A percentile compares a stretch with the other conserved stretches of the same genome.
Evolutionary conservation across 2,113 vertebrate genomes (phyloP).

Genomic region (Archocentrus centrarchus): DNA sequence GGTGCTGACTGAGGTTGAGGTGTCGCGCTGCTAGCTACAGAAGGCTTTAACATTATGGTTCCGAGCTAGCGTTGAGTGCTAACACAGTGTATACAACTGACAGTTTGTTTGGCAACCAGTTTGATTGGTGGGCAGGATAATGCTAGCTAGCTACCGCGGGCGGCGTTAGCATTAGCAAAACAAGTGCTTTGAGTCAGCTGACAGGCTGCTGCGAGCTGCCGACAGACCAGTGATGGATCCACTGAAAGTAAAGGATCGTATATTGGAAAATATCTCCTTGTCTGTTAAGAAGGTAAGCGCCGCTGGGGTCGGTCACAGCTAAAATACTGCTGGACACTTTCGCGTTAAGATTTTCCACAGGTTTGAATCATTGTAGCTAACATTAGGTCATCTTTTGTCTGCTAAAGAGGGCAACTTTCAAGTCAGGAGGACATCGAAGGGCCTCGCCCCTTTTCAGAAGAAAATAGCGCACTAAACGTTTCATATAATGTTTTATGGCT

Average conservation of each 20-base stretch:
- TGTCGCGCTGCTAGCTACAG: background rate
- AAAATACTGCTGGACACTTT: background rate
- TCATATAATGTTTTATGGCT: background rate
- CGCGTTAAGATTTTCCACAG: background rate
- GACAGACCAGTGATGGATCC: slow-evolving; percentile 87
- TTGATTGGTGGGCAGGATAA: background rate
- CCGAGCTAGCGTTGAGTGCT: background rate
- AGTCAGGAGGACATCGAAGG: slow-evolving; percentile 14
- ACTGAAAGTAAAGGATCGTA: slow-evolving; percentile 95
- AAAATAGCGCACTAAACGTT: background rate
- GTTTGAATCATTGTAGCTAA: background rate
- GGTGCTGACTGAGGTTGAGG: background rate
- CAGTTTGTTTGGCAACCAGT: background rate
- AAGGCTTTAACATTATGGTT: background rate
- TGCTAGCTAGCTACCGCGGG: slow-evolving; percentile 43
- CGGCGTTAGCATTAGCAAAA: slow-evolving; percentile 66
- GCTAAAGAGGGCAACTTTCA: slow-evolving; percentile 52
- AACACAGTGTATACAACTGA: background rate
- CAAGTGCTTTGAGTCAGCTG: slow-evolving; percentile 74
- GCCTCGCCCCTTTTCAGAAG: slow-evolving; percentile 26
- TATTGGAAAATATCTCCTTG: slow-evolving; percentile 94
- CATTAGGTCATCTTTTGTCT: slow-evolving; percentile 48
- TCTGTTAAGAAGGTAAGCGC: slow-evolving; percentile 94
- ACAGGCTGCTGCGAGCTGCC: slow-evolving; percentile 69
- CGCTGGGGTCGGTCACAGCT: background rate